Evolutionary conservation across 2,113 vertebrate species (phyloP).

Genomic region (Macrotis lagotis): DNA sequence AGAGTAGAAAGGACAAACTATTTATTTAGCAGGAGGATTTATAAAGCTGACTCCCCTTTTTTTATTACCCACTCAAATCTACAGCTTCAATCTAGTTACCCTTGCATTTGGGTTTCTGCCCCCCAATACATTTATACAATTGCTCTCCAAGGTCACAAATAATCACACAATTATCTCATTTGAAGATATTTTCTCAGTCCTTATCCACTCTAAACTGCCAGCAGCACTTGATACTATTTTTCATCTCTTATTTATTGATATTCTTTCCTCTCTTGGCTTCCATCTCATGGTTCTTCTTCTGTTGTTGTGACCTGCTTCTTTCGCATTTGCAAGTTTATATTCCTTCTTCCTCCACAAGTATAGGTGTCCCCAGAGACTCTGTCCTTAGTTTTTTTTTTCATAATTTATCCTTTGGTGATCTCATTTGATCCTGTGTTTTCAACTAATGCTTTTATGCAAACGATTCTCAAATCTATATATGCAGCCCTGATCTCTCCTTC

Average conservation of each 20-base stretch:
- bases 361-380: background rate
- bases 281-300: background rate
- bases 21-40: too few species aligned
- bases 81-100: background rate
- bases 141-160: background rate
- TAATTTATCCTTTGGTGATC: background rate
- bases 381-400: background rate
- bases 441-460: background rate
- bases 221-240: background rate
- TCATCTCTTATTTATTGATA: background rate
- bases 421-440: background rate
- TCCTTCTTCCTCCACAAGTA: background rate
- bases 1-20: too few species aligned
- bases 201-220: background rate
- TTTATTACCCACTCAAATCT: background rate
- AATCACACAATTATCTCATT: background rate
- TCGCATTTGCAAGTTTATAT: background rate
- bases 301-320: background rate
- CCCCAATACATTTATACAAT: background rate
- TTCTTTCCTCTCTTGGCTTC: background rate
- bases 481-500: background rate
- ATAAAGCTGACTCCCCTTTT: background rate
- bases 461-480: background rate
- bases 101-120: background rate
- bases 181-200: background rate